Base-by-base conservation (phyloP, 2,113 vertebrate species). In the Saguinus imperator region DNA sequence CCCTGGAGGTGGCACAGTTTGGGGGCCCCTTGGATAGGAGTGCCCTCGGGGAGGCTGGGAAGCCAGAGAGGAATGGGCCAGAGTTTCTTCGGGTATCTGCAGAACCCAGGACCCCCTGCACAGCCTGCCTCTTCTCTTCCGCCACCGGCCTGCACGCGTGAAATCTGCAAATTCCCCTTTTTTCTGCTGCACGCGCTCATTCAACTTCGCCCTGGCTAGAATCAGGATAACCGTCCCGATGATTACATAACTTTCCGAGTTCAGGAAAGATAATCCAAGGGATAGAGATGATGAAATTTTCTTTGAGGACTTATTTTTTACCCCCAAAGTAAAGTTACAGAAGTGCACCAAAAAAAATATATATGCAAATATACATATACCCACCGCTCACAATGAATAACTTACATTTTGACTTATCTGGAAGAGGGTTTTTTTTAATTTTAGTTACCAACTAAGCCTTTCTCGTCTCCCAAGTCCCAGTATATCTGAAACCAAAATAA, bases 161-260 rank as follows among this genome's bases (percentile, higher is more conserved):
- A 97, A 97, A 92, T 0, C n/a, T 93, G 95, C 97, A 82, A 80
- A 82, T 89, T 97, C 89, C 55, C 12, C 35, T 72, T 90, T 77
- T 70, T 77, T 94, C 21, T 1, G 80, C 82, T 10, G n/a, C 79
- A 18, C 0, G 0, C 50, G 27, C 90, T 29, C 32, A 18, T 50
- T 32, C 84, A 93, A 95, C 97, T 98, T 92, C 82, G 96, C 96
- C 95, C 95, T 0, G n/a, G 95, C 94, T 92, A 52, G 52, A 84
- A 0, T 9, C 85, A 4, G 8, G 5, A 96, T 77, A 76, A 95
- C 66, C 0, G 82, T 50, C 91, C 82, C 55, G 87, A 66, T 52
- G 43, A 91, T 98, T 97, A 97, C 45, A 48, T 95, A 98, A 98
- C 73, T 85, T 94, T 18, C 0, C 0, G 79, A 75, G 88, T 86